Evolutionary conservation across 2,113 vertebrate species (phyloP).

Genomic region (Rhinoderma darwinii): DNA sequence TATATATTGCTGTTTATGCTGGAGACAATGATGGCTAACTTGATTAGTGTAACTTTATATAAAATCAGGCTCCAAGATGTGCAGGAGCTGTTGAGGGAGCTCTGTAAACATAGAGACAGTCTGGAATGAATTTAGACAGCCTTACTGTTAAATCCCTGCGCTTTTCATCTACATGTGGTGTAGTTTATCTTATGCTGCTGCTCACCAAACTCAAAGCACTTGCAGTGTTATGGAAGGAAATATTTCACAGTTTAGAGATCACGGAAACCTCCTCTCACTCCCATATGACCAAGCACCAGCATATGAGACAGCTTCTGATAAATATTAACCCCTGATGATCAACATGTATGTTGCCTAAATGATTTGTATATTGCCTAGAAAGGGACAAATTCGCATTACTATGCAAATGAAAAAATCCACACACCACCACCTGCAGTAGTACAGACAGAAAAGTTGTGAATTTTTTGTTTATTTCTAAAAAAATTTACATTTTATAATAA

Average conservation of each 20-base stretch:
- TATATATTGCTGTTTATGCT: constrained; percentile 8
- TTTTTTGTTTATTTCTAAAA: no score
- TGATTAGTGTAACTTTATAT: constrained; percentile 52
- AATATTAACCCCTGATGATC: constrained; percentile 45
- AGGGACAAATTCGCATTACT: background rate
- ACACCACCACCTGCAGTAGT: no score
- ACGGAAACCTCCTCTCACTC: constrained; percentile 41
- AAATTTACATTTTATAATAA: no score
- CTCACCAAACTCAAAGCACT: constrained; percentile 56
- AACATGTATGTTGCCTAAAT: background rate
- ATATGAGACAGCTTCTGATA: constrained; percentile 28
- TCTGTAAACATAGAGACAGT: constrained; percentile 52
- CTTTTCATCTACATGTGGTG: constrained; percentile 60
- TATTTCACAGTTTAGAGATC: constrained; percentile 58
- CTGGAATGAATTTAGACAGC: constrained; percentile 54
- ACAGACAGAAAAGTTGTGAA: no score
- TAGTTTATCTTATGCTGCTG: constrained; percentile 58
- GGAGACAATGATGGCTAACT: constrained; percentile 49
- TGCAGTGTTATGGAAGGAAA: constrained; percentile 56
- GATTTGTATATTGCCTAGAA: background rate
- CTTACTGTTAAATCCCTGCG: constrained; percentile 59
- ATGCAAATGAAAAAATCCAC: no score
- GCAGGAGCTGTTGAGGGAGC: constrained; percentile 52
- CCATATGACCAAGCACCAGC: constrained; percentile 25
- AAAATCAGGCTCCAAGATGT: constrained; percentile 38